A percentile compares a stretch with the other conserved stretches of the same genome.
These are phyloP conservation scores for Oryzias javanicus DNA, from an alignment of 2,113 vertebrate genomes.

Conservation along the genomic window DNA sequence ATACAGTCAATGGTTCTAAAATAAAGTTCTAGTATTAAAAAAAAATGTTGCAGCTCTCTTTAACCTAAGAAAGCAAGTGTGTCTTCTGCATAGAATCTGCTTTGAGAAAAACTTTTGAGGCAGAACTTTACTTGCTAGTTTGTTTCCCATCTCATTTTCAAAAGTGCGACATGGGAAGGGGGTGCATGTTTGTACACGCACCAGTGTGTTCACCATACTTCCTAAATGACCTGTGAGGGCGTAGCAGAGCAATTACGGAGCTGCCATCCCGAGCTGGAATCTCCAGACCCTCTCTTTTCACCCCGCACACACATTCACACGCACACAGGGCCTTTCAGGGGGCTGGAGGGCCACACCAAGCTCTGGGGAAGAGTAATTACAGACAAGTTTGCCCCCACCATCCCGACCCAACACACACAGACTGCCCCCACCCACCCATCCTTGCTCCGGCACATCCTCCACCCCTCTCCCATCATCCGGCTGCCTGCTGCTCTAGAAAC, in stretches of 20 bases:
- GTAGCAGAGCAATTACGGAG: slow-evolving; percentile 63
- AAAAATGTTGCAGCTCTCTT: too few relatives aligned
- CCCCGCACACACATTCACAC: slow-evolving; percentile 16
- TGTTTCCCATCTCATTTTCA: slow-evolving; percentile 24
- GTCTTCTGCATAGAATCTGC: too few relatives aligned
- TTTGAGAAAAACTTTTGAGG: too few relatives aligned
- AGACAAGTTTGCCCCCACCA: slow-evolving; percentile 52
- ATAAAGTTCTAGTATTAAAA: too few relatives aligned
- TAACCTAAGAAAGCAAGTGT: too few relatives aligned
- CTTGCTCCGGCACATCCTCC: slow-evolving; percentile 19
- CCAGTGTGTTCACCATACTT: slow-evolving; percentile 33
- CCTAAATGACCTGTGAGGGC: slow-evolving; percentile 65
- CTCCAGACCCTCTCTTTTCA: slow-evolving; percentile 51
- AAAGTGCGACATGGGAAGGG: slow-evolving; percentile 45
- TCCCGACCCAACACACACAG: background rate
- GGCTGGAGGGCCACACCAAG: slow-evolving; percentile 53
- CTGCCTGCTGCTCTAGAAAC: slow-evolving; percentile 77
- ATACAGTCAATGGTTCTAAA: too few relatives aligned
- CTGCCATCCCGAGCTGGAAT: slow-evolving; percentile 46
- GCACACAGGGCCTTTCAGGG: slow-evolving; percentile 45
- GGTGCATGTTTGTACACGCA: slow-evolving; percentile 20
- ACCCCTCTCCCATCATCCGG: slow-evolving; percentile 72
- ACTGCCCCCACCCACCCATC: slow-evolving; percentile 26
- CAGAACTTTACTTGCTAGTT: background rate
- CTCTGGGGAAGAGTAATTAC: slow-evolving; percentile 72